A percentile compares a stretch with the other conserved stretches of the same genome.
These are phyloP conservation scores for Rhinopomastus cyanomelas DNA, from an alignment of 2,113 vertebrate species.

Conservation along the genomic window DNA sequence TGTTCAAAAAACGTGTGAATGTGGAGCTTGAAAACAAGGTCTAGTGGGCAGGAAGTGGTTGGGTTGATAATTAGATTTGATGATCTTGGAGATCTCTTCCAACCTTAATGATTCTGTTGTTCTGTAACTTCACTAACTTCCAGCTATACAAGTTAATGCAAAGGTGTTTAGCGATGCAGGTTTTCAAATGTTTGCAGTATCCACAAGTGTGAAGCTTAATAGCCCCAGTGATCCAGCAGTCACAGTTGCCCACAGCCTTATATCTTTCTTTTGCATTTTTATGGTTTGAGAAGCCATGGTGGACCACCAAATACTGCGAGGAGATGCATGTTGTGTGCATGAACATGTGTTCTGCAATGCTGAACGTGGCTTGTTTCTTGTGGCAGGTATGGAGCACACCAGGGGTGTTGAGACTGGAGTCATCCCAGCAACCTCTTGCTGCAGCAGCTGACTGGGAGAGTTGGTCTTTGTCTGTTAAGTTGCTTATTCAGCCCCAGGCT, in stretches of 20 bases:
- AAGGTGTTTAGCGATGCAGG: neutral
- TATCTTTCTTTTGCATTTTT: neutral
- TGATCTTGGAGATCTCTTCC: too few species aligned
- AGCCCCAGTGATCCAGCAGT: neutral
- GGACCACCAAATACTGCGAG: neutral
- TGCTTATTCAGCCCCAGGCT: neutral
- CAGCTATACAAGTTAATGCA: neutral
- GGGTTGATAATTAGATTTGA: too few species aligned
- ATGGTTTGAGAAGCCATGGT: neutral
- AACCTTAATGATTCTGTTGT: too few species aligned
- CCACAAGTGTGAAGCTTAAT: neutral
- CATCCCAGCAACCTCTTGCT: accelerated
- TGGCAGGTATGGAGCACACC: neutral
- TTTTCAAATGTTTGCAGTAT: neutral
- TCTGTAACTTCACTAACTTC: neutral
- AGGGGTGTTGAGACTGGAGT: accelerated
- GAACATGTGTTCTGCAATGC: neutral
- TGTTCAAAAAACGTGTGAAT: too few species aligned
- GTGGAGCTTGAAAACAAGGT: too few species aligned
- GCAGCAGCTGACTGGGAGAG: neutral
- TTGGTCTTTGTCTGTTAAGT: neutral
- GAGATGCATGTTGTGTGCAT: neutral
- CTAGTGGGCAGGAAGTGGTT: too few species aligned
- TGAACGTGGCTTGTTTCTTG: neutral
- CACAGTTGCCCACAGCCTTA: neutral